Evolutionary conservation across 2,888 invertebrate genomes (phyloP), one percentile per base, ranked within the genome.

Genomic region (Argyra leucocephala): DNA sequence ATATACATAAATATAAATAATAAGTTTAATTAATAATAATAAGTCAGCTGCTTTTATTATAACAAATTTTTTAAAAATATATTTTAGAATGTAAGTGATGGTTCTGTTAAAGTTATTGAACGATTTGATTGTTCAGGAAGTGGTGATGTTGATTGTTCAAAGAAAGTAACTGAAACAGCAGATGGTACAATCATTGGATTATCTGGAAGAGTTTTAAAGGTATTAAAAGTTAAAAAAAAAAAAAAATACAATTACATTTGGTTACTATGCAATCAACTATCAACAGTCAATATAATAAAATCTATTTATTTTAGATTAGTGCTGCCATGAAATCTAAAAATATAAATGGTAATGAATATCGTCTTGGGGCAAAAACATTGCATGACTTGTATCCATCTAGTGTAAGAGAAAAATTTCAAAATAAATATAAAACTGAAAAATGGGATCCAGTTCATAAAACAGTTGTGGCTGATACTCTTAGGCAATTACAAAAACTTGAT

Each of bases 61-160:
- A 21, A 57, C n/a, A 57, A 12, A 15, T n/a, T 57, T 57, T 57
- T n/a, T 21, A 10, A 3, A 57, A 57, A 7, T 10, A 37, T 18
- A 9, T 9, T 72, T 72, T 79, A 96, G 96, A 83, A 86, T 70
- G 92, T 96, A 21, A 87, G 89, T 67, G 90, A 93, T 77, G 96
- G 96, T 60, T 88, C 91, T 74, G 86, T 89, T 22, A 99, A 99
- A 82, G 88, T 99, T 63, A 88, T 98, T 74, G 96, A 96, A 78
- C 85, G 97, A 67, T 92, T 89, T 76, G 97, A 99, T 82, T 95
- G 96, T 75, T 93, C 93, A 72, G 99, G 99, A 22, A 91, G 93
- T 75, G 99, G 98, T 5, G 98, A 99, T 84, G 95, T 98, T 65
- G 93, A 93, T 78, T 96, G 94, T 9, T 89, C 89, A 64, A 88